Evolutionary conservation across 2,113 vertebrate species (phyloP).

Genomic region (Rhizomys pruinosus): DNA sequence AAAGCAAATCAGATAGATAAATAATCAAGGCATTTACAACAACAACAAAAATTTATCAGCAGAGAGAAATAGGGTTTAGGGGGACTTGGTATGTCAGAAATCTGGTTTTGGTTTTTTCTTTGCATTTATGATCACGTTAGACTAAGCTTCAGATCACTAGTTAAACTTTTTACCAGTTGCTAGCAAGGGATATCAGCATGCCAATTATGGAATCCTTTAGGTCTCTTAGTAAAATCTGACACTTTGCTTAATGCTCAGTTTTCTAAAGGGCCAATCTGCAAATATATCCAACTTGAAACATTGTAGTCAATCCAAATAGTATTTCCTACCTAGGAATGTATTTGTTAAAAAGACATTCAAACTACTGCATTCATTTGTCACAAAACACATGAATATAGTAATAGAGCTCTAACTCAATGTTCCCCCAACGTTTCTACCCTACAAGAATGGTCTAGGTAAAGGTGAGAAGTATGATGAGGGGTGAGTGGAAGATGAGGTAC

Average conservation of each 20-base stretch:
- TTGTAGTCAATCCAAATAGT: constrained; percentile 17
- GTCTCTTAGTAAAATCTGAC: constrained; percentile 45
- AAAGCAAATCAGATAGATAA: constrained; percentile 61
- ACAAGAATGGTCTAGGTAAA: constrained; percentile 76
- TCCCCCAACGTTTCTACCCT: constrained; percentile 67
- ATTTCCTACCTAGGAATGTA: constrained; percentile 48
- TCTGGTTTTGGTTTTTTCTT: constrained; percentile 64
- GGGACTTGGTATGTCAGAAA: constrained; percentile 40
- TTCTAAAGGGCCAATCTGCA: constrained; percentile 66
- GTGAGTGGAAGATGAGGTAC: constrained; percentile 80
- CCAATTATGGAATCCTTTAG: constrained; percentile 23
- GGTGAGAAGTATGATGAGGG: constrained; percentile 77
- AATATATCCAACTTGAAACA: constrained; percentile 45
- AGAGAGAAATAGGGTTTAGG: constrained; percentile 47
- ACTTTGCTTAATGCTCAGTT: constrained; percentile 28
- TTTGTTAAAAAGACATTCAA: constrained; percentile 22
- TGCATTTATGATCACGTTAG: constrained; percentile 42
- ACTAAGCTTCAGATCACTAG: not conserved
- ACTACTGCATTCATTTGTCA: constrained; percentile 43
- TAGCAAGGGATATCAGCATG: constrained; percentile 55
- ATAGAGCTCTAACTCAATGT: constrained; percentile 60
- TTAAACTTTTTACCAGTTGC: constrained; percentile 51
- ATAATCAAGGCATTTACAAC: constrained; percentile 73
- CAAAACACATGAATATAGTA: constrained; percentile 52
- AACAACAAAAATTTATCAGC: constrained; percentile 69